Percentiles rank a stretch among this genome's conserved stretches.
These are phyloP conservation scores for Eubasilissa regina DNA, from an alignment of 1,140 invertebrate species.

Conservation along the genomic window DNA sequence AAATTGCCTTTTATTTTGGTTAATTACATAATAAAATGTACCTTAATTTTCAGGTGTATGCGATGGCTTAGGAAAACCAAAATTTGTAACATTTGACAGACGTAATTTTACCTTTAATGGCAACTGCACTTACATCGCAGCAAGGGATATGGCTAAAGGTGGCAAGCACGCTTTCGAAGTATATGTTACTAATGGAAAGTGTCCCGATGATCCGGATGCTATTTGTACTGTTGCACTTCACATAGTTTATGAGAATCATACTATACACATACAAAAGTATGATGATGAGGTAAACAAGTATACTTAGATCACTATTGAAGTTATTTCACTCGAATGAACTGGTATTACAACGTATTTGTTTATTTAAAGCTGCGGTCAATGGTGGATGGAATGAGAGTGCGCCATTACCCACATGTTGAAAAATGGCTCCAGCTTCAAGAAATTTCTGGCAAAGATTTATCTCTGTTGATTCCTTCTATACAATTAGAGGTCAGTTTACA, in stretches of 20 bases:
- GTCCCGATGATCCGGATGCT: slow-evolving; percentile 68
- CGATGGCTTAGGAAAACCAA: slow-evolving; percentile 79
- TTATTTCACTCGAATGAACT: background rate
- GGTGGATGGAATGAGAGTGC: slow-evolving; percentile 66
- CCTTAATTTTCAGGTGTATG: slow-evolving; percentile 72
- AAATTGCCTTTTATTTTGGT: too few species aligned
- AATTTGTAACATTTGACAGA: slow-evolving; percentile 83
- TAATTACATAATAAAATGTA: too few species aligned
- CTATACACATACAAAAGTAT: slow-evolving; percentile 72
- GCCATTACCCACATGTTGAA: slow-evolving; percentile 70
- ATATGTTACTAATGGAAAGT: slow-evolving; percentile 76
- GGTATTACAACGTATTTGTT: background rate
- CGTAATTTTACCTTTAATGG: slow-evolving; percentile 80
- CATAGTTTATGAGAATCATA: slow-evolving; percentile 77
- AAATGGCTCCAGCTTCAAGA: slow-evolving; percentile 72
- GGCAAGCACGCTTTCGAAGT: slow-evolving; percentile 79
- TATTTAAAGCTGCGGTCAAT: slow-evolving; percentile 63
- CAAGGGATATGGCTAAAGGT: slow-evolving; percentile 73
- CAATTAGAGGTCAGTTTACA: slow-evolving; percentile 72
- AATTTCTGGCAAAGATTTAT: slow-evolving; percentile 69
- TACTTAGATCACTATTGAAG: background rate
- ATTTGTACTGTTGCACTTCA: slow-evolving; percentile 78
- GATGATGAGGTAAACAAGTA: slow-evolving; percentile 31
- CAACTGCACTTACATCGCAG: slow-evolving; percentile 86
- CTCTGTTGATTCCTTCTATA: slow-evolving; percentile 67